These are phyloP conservation scores for Candoia aspera DNA, from an alignment of 2,113 vertebrate genomes.

Conservation along the genomic window DNA sequence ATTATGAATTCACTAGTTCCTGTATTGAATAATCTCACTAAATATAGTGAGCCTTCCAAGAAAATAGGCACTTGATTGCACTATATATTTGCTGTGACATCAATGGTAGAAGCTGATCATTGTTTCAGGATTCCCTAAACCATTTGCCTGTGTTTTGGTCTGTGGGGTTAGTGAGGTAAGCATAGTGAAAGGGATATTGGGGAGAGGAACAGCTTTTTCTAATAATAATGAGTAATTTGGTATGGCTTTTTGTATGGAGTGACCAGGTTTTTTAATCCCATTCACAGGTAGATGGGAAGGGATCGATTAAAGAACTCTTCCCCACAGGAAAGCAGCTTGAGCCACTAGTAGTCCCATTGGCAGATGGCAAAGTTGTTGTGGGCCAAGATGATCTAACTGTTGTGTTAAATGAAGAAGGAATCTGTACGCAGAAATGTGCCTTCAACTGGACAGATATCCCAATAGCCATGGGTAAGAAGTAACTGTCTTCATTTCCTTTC, in stretches of 20 bases:
- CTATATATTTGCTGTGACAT: neutral
- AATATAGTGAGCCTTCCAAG: neutral
- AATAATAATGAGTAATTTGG: neutral
- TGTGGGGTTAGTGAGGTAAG: neutral
- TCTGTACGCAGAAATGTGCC: constrained; percentile 95
- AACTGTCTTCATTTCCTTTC: neutral
- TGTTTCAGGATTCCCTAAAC: neutral
- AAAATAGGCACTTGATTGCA: neutral
- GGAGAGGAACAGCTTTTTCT: too few relatives aligned
- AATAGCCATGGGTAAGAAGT: constrained; percentile 91
- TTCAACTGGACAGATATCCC: constrained; percentile 99
- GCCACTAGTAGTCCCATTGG: constrained; percentile 91
- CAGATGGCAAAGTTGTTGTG: constrained; percentile 95
- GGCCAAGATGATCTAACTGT: constrained; percentile 98
- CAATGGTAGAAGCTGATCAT: neutral
- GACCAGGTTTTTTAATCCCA: constrained; percentile 27
- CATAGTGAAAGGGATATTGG: neutral
- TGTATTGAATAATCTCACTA: neutral
- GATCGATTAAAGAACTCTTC: constrained; percentile 96
- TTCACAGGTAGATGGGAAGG: constrained; percentile 92
- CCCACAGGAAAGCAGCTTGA: constrained; percentile 97
- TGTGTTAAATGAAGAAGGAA: constrained; percentile 93
- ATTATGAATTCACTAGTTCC: neutral
- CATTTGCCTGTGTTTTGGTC: neutral
- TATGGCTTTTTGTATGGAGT: constrained; percentile 1